These are phyloP conservation scores for Onychostruthus taczanowskii DNA, from an alignment of 2,113 vertebrate species.

Conservation along the genomic window DNA sequence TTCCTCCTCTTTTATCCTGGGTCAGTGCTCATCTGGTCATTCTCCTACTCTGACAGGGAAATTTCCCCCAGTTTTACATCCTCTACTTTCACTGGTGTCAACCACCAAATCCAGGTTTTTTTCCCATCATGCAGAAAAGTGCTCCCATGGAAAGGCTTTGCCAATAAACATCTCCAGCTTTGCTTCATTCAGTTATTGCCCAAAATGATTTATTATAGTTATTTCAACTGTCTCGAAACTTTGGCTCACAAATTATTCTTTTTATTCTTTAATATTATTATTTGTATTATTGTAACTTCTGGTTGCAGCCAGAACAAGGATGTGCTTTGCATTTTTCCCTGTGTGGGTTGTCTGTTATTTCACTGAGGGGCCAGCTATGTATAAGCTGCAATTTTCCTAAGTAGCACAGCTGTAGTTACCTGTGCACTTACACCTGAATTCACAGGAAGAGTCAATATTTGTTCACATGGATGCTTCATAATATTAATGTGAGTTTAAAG, in stretches of 20 bases:
- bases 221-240: constrained; percentile 34
- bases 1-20: neutral
- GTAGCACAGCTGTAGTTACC: neutral
- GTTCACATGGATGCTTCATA: neutral
- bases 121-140: neutral
- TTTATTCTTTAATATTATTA: constrained; percentile 28
- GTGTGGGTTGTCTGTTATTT: neutral
- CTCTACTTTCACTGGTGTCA: neutral
- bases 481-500: neutral
- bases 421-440: neutral
- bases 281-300: constrained; percentile 2
- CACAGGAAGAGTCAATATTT: neutral
- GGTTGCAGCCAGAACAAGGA: neutral
- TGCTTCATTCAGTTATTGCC: neutral
- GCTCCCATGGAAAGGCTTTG: neutral
- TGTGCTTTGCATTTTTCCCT: neutral
- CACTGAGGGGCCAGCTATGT: neutral
- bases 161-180: neutral
- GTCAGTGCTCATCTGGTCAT: neutral
- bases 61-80: neutral
- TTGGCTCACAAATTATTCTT: neutral
- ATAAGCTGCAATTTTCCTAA: neutral
- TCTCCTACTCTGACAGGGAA: neutral
- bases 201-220: constrained; percentile 44
- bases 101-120: neutral